Evolutionary conservation across 2,797 vertebrate genomes (phyloP), one percentile per base, ranked within the genome.

Genomic region (Gastrophryne carolinensis): DNA sequence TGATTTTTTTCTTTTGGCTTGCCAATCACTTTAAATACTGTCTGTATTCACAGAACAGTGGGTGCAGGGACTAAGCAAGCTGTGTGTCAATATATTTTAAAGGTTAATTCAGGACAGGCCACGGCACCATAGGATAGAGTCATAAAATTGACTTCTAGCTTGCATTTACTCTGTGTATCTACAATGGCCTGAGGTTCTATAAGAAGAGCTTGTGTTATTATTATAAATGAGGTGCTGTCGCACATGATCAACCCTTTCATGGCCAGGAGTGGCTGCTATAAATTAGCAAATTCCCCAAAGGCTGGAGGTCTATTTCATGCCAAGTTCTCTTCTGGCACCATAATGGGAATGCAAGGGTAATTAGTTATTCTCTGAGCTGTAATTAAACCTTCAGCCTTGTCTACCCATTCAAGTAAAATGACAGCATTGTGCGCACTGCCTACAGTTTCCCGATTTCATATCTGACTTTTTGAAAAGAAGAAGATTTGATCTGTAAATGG

Each of bases 271-370:
- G 49, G 13, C 66, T 61, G 23, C 60, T 50, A 35, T 71, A 50
- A 71, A 78, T 78, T 65, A 58, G 8, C 52, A 15, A 61, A 68
- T 68, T 49, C 53, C 53, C 75, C 15, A 21, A 13, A 72, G 68
- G 60, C 67, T 58, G 35, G 30, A 65, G 41, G 61, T n/a, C 27
- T 50, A 58, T 23, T 35, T 60, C 21, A 41, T 72, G 68, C 61
- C 75, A 66, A 49, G 39, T 72, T 11, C 58, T 50, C n/a, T 47
- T 35, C 66, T 72, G 52, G 67, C 75, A 52, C 44, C 32, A 66
- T 63, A 72, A 58, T 56, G n/a, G 60, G 75, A 78, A 72, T 78
- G 41, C 56, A 68, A 53, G 53, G 13, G 17, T 66, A 64, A 78
- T 65, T 66, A 52, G 61, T 58, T 72, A 60, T 49, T 66, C 75